Percentiles rank a stretch among this genome's conserved stretches.
These are phyloP conservation scores for Spinus pinus DNA, from an alignment of 2,797 vertebrate genomes.

Conservation along the genomic window DNA sequence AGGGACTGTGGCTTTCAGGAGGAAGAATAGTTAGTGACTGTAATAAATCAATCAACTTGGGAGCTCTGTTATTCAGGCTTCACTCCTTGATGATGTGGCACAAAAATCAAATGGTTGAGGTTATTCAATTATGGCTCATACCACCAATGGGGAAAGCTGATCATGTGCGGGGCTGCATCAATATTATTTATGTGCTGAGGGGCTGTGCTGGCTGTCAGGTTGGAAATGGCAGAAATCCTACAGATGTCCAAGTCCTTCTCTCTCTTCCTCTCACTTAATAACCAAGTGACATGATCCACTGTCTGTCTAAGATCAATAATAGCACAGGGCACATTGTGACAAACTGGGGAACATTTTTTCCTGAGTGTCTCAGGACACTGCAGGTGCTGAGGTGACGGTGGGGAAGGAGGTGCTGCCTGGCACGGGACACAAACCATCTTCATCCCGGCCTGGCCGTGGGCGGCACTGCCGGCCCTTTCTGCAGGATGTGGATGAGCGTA, in stretches of 20 bases:
- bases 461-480: rapidly evolving
- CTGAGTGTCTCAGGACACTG: not conserved
- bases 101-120: not conserved
- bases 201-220: not conserved
- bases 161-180: not conserved
- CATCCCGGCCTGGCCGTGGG: not conserved
- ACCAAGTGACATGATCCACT: not conserved
- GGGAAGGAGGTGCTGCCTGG: not conserved
- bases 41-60: not conserved
- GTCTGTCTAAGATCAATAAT: not conserved
- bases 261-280: not conserved
- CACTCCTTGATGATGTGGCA: not conserved
- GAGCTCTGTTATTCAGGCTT: not conserved
- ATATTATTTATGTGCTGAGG: not conserved
- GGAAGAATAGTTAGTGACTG: not conserved
- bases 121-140: not conserved
- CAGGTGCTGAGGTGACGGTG: not conserved
- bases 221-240: not conserved
- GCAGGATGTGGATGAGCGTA: not conserved
- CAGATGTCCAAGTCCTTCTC: not conserved
- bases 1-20: not conserved
- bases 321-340: not conserved
- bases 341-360: not conserved
- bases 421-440: rapidly evolving
- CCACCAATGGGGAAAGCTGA: not conserved